phyloP scores from a whole-genome alignment of 1,140 invertebrate genomes.

The Papilio machaon region DNA sequence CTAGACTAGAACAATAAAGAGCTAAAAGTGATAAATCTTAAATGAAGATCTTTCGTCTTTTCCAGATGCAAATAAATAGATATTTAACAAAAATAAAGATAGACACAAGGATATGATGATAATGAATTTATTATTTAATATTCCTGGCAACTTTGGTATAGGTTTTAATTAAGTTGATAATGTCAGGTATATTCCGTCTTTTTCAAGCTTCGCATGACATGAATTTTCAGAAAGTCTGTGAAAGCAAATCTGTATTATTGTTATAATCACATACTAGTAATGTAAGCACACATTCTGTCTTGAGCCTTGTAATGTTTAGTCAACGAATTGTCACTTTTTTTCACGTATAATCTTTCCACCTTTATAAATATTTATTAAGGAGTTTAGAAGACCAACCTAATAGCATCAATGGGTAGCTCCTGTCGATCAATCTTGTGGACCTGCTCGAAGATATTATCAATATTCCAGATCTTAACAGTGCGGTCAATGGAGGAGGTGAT shows the following conservation, averaged over 20 bases:
- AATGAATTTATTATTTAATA: no score
- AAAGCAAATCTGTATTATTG: background rate
- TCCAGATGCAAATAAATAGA: no score
- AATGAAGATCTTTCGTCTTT: background rate
- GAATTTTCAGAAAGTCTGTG: background rate
- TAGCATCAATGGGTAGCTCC: conserved; percentile 96
- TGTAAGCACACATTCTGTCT: no score
- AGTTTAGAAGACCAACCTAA: conserved; percentile 84
- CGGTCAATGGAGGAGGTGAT: conserved; percentile 98
- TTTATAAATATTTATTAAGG: no score
- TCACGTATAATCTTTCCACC: no score
- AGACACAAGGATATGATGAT: no score
- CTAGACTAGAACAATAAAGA: conserved; percentile 82
- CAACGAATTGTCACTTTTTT: no score
- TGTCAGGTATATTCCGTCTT: background rate
- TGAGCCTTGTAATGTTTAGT: no score
- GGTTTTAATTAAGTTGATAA: no score
- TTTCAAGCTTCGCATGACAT: background rate
- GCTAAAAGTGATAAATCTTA: background rate
- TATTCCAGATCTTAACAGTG: conserved; percentile 99
- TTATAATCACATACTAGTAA: no score
- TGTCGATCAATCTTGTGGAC: conserved; percentile 98
- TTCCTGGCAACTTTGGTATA: no score
- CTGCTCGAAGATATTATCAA: conserved; percentile 99
- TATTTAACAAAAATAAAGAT: no score